Base-by-base conservation (phyloP, 2,113 vertebrate genomes). In the Hydrochoerus hydrochaeris region DNA sequence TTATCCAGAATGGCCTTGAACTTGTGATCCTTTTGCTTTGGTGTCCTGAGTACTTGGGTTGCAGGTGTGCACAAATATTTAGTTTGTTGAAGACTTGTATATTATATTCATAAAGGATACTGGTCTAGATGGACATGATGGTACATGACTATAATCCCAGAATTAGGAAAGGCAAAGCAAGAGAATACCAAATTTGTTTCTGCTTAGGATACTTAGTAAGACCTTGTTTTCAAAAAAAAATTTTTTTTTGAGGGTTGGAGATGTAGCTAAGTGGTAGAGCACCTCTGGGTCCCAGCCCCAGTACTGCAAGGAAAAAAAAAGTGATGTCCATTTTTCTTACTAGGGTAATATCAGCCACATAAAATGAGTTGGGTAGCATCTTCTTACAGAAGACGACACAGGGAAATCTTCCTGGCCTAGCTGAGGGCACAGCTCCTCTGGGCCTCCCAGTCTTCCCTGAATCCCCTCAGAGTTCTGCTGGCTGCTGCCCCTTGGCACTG, bases 351-450 rank as follows among this genome's bases (percentile, higher is more conserved):
- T n/a, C 35, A 35, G n/a, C n/a, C 69, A 71, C 35, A 71, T 22
- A 71, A 71, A 71, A 22, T 41, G n/a, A 22, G 35, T 10, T 38
- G 69, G n/a, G 69, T n/a, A 2, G 16, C 12, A 17, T 71, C 35
- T 5, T 38, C 67, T 83, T 35, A 46, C 58, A 65, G 26, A 49
- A 30, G 5, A 78, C 5, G 35, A n/a, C 12, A 17, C 5, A 38
- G 69, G 62, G 67, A 54, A 49, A 78, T 13, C 8, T 5, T 63
- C n/a, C 63, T 46, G 30, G 28, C 87, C 41, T 32, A 12, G 10
- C 35, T 3, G 1, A 52, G 13, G 49, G 17, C 11, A 14, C 8
- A 7, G 3, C 0, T 0, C 62, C 73, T 30, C 65, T 7, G 8
- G 38, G 12, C 9, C 41, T 80, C 52, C 60, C 22, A 0, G 54